phyloP scores from a whole-genome alignment of 2,888 invertebrate species.

The Synergus gifuensis region DNA sequence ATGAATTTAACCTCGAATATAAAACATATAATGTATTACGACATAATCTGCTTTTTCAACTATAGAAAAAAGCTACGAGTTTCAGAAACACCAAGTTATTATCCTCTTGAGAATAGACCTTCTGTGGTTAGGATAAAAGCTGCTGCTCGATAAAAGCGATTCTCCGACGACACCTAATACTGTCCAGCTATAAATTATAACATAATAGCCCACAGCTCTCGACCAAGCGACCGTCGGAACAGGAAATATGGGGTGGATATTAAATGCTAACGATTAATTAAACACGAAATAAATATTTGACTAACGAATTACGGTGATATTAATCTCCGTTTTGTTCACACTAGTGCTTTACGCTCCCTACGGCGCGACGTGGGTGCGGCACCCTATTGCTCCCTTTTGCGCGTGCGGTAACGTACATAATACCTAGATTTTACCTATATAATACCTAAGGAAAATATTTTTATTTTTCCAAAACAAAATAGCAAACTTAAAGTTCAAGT shows the following conservation, averaged over 20 bases:
- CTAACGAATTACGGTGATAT: slow-evolving; percentile 73
- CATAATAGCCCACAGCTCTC: slow-evolving; percentile 57
- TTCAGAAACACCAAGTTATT: slow-evolving; percentile 5
- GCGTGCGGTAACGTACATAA: not conserved
- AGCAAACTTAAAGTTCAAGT: too few relatives aligned
- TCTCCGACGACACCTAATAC: slow-evolving; percentile 51
- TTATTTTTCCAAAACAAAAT: too few relatives aligned
- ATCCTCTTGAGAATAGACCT: slow-evolving; percentile 9
- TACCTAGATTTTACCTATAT: not conserved
- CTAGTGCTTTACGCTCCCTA: slow-evolving; percentile 51
- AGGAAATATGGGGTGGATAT: slow-evolving; percentile 69
- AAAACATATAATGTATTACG: not conserved
- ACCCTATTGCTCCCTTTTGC: not conserved
- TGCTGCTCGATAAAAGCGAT: slow-evolving; percentile 33
- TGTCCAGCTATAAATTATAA: slow-evolving; percentile 64
- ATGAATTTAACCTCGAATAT: not conserved
- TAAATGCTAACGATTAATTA: slow-evolving; percentile 75
- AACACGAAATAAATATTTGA: slow-evolving; percentile 74
- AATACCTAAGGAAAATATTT: too few relatives aligned
- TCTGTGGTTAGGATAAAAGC: slow-evolving; percentile 26
- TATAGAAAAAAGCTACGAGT: not conserved
- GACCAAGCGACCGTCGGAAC: slow-evolving; percentile 61
- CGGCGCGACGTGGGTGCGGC: not conserved
- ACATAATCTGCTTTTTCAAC: not conserved
- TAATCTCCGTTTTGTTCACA: slow-evolving; percentile 72